These are phyloP conservation scores for Chrysaora quinquecirrha DNA, from an alignment of 30 jellyfish, hydroid and myxozoan genomes.

Conservation along the genomic window DNA sequence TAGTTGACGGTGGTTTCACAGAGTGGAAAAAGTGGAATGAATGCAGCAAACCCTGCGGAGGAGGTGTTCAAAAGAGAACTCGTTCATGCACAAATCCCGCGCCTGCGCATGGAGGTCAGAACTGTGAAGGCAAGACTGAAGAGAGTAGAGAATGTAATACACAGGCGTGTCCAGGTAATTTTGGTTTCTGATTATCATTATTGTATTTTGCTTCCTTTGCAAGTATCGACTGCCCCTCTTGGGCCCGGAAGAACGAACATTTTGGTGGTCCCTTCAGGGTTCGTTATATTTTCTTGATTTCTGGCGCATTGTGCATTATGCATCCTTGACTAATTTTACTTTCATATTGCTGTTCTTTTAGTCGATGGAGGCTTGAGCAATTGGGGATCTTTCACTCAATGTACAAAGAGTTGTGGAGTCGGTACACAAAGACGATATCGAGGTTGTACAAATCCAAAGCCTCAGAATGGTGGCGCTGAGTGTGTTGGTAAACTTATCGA, in stretches of 20 bases:
- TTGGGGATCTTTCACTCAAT: conserved; percentile 58
- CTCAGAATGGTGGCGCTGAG: conserved; percentile 73
- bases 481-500: conserved; percentile 61
- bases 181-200: neutral
- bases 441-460: conserved; percentile 79
- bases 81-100: conserved; percentile 59
- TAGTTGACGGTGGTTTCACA: conserved; percentile 65
- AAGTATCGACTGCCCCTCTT: neutral
- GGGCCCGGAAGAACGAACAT: neutral
- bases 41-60: conserved; percentile 48
- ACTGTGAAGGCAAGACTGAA: conserved; percentile 18
- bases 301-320: neutral
- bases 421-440: conserved; percentile 74
- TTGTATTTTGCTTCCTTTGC: neutral
- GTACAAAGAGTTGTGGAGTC: conserved; percentile 71
- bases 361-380: conserved; percentile 77
- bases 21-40: conserved; percentile 22
- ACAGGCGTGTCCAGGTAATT: conserved; percentile 64
- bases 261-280: no score
- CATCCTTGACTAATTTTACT: neutral
- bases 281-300: neutral
- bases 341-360: no score
- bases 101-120: conserved; percentile 60
- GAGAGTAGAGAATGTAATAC: conserved; percentile 28
- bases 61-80: conserved; percentile 38